phyloP scores from a whole-genome alignment of 2,888 invertebrate genomes.

The Melinaea marsaeus region DNA sequence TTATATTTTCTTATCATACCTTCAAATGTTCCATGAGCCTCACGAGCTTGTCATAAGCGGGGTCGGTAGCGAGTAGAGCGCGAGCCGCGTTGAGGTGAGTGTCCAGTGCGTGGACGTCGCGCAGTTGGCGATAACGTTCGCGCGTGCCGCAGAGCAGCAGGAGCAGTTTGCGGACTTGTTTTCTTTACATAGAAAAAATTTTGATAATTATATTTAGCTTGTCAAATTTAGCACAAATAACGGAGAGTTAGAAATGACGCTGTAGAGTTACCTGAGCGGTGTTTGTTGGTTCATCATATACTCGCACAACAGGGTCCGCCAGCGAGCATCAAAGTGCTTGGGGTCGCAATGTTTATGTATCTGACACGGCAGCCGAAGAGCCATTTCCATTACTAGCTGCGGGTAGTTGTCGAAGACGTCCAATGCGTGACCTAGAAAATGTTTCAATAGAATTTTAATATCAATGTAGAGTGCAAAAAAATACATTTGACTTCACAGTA shows the following conservation, averaged over 20 bases:
- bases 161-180: conserved; percentile 94
- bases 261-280: conserved; percentile 79
- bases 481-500: not conserved
- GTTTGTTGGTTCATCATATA: conserved; percentile 97
- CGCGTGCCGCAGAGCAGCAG: conserved; percentile 96
- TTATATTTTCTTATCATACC: conserved; percentile 40
- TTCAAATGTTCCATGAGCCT: conserved; percentile 96
- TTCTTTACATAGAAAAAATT: conserved; percentile 58
- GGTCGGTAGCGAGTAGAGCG: conserved; percentile 63
- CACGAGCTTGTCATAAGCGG: conserved; percentile 94
- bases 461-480: not conserved
- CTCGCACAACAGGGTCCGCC: conserved; percentile 91
- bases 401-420: conserved; percentile 97
- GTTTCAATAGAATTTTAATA: not conserved
- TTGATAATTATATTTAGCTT: conserved; percentile 34
- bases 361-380: conserved; percentile 94
- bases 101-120: conserved; percentile 95
- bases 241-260: too few relatives aligned
- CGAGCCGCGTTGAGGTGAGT: conserved; percentile 88
- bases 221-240: too few relatives aligned
- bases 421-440: conserved; percentile 82
- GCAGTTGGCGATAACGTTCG: conserved; percentile 94
- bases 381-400: conserved; percentile 96
- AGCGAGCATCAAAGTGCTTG: conserved; percentile 79
- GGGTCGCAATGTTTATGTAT: conserved; percentile 88